Evolutionary conservation across 2,888 invertebrate species (phyloP), one percentile per base, ranked within the genome.

Genomic region (Drosophila acutilabella): DNA sequence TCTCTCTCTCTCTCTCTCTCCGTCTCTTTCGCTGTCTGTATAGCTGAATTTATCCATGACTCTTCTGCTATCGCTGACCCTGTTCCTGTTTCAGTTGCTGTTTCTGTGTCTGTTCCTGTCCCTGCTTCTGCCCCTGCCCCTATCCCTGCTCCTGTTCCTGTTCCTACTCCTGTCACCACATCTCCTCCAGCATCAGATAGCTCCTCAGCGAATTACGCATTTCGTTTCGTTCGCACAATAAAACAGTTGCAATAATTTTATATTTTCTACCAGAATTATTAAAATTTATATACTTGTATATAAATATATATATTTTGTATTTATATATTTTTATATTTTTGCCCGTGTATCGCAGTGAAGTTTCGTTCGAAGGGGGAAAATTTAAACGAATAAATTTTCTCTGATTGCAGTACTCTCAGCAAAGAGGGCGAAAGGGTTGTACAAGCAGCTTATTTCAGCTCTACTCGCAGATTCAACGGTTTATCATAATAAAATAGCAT

Each of bases 241-340:
- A 52, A 45, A 20, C 64, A 59, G 44, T 59, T 52, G 42, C 51
- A 64, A 59, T 51, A 38, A 64, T 59, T 59, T 51, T 40, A 64
- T 64, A 59, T 51, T 59, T 64, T 56, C n/a, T 59, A 8, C 23
- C 20, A 56, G 41, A 23, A 13, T 41, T 62, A 41, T 62, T 62
- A 41, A 62, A 47, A 47, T 62, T 56, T 56, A 48, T 62, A 54
- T 45, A 33, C 20, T n/a, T 20, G 33, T 33, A 20, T 20, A 44
- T 33, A 20, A 13, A 42, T 44, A 41, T 30, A 26, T 16, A 41
- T 18, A 33, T 45, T 7, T 48, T 16, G 16, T 30, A 48, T 18
- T 33, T 44, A 11, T 3, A 7, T 30, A 30, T 26, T 5, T 26
- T 26, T 26, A 1, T 26, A 26, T 26, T 7, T 26, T 26, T 30